Evolutionary conservation across 1,140 invertebrate species (phyloP).

Genomic region (Halesus radiatus): DNA sequence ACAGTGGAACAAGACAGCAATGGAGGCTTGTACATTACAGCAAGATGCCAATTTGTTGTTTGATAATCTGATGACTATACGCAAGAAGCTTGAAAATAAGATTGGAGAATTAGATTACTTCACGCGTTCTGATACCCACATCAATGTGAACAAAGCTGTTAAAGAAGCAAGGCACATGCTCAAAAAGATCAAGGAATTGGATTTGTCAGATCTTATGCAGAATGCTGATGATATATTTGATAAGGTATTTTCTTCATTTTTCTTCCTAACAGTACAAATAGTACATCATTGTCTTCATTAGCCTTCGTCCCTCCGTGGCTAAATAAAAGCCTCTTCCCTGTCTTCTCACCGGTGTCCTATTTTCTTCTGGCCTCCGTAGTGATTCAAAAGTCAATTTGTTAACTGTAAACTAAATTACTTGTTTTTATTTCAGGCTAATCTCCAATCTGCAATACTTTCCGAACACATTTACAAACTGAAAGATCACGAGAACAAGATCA

Average conservation of each 20-base stretch:
- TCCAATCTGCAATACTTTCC: slow-evolving; percentile 64
- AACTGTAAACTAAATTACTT: no score
- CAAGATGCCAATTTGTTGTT: slow-evolving; percentile 52
- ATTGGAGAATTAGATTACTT: slow-evolving; percentile 70
- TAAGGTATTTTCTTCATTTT: slow-evolving; percentile 59
- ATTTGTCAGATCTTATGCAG: slow-evolving; percentile 65
- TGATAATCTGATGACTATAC: slow-evolving; percentile 50
- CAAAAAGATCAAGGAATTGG: slow-evolving; percentile 70
- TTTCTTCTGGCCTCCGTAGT: no score
- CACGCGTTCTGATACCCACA: slow-evolving; percentile 70
- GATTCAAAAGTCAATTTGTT: no score
- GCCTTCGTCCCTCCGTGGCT: no score
- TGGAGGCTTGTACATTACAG: slow-evolving; percentile 45
- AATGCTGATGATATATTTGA: slow-evolving; percentile 69
- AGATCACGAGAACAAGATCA: slow-evolving; percentile 63
- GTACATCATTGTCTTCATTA: no score
- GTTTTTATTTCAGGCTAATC: slow-evolving; percentile 61
- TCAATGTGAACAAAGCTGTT: slow-evolving; percentile 73
- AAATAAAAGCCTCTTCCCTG: no score
- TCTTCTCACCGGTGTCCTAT: no score
- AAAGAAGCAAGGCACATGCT: slow-evolving; percentile 73
- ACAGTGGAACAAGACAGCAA: slow-evolving; percentile 44
- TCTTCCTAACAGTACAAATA: no score
- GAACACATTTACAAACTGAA: slow-evolving; percentile 67
- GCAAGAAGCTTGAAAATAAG: slow-evolving; percentile 59